Evolutionary conservation across 2,113 vertebrate species (phyloP), one percentile per base, ranked within the genome.

Genomic region (Ceyx margarethae): DNA sequence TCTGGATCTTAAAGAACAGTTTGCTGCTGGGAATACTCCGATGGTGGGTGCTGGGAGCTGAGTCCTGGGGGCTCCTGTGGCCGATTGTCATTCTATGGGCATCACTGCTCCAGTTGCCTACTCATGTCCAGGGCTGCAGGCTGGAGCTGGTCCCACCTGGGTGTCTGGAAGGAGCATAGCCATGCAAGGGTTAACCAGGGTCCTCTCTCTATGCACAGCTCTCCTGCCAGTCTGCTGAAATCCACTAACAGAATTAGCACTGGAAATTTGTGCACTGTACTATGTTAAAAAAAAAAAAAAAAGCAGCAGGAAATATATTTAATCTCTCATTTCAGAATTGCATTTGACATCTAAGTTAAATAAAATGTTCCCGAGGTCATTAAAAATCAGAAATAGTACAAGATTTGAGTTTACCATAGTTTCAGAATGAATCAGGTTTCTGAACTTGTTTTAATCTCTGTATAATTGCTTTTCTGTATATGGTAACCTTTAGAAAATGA

Each of bases 381-480:
- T 97, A 94, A 65, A 82, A 96, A 96, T 94, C 95, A 97, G 96
- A 97, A 97, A 95, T 96, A 92, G 78, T 91, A 80, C 95, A 95
- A 96, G 87, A 72, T 77, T 95, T 97, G 91, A 95, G 95, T 94
- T 96, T 91, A 87, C 89, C 46, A 87, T 97, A 94, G 97, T 98
- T 98, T 98, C 98, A 89, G 96, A 97, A 98, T 98, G 98, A 98
- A 96, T 98, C 96, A 96, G 93, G 87, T 96, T 97, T 95, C 97
- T 96, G 94, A 94, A 95, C 91, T 95, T 94, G 89, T 96, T 95
- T 94, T 97, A 95, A 95, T 96, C 95, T 93, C 91, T 58, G 19
- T 68, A 76, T 93, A 92, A 95, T 96, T 93, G 81, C 96, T 91
- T 94, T 95, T 95, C 97, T 97, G 97, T 96, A 93, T 97, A 97